phyloP scores from a whole-genome alignment of 37 sponge, comb jelly and placozoan genomes.

The Trichoplax adhaerens region DNA sequence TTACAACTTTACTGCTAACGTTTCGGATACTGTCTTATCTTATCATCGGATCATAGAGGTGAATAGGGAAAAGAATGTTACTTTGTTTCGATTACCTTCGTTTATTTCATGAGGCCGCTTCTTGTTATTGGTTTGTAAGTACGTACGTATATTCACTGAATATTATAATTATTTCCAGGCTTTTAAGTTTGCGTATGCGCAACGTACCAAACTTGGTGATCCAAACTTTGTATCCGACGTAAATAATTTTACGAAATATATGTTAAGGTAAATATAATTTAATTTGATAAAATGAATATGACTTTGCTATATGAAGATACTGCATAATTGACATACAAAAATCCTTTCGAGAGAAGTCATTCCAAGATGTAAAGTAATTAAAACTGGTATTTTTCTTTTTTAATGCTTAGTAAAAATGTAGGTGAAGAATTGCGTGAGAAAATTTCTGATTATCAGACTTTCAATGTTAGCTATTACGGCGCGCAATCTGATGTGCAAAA shows the following conservation, averaged over 20 bases:
- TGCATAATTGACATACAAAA: not conserved
- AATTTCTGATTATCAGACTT: slow-evolving; percentile 34
- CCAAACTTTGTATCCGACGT: slow-evolving; percentile 12
- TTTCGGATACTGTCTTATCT: slow-evolving; percentile 12
- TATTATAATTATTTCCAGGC: not conserved
- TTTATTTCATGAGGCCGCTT: too few species aligned
- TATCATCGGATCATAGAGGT: slow-evolving; percentile 54
- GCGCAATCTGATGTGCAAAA: slow-evolving; percentile 1
- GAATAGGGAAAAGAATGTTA: not conserved
- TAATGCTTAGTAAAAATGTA: slow-evolving; percentile 6
- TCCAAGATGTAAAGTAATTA: not conserved
- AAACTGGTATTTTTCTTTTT: not conserved
- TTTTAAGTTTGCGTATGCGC: slow-evolving; percentile 56
- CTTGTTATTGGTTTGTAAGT: too few species aligned
- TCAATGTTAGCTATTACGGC: slow-evolving; percentile 29
- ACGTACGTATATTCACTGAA: not conserved
- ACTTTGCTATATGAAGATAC: slow-evolving; percentile 2
- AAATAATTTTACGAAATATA: not conserved
- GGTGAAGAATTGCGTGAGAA: not conserved
- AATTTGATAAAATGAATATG: not conserved
- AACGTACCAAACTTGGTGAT: slow-evolving; percentile 36
- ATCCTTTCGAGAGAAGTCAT: too few species aligned
- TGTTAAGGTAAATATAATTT: not conserved
- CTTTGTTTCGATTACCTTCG: not conserved
- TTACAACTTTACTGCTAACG: slow-evolving; percentile 14